Base-by-base conservation (phyloP, 2,888 invertebrate species). In the Caenorhabditis imperialis region DNA sequence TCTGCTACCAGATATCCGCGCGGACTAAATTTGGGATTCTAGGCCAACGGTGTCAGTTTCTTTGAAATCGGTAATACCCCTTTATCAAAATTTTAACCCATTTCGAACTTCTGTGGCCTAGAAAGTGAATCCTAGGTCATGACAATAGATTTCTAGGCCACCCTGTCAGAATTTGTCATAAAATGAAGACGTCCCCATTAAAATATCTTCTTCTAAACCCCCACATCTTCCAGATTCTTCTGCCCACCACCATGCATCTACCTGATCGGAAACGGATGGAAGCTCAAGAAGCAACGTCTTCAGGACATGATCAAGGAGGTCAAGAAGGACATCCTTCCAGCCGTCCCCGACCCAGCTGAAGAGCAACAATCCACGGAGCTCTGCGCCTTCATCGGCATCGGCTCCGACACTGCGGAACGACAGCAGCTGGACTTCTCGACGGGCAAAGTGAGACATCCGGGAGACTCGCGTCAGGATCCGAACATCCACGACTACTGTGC, bases 201-300 rank as follows among this genome's bases (percentile, higher is more conserved):
- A n/a, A n/a, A n/a, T n/a, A n/a, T n/a, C n/a, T n/a, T n/a, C n/a
- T n/a, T 45, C 22, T 18, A 18, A 27, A 47, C 16, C 22, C n/a
- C 33, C 1, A 7, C 10, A 1, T 33, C 1, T 85, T 83, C 12
- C 75, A 91, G 91, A 77, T 99, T 99, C 90, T 99, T 99, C 91
- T 99, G 98, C 86, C 99, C 99, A 0, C 99, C 99, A 0, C 99
- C 99, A 0, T 99, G 98, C 89, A 96, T 99, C 88, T 99, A 99
- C 90, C 91, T 99, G 78, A 94, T 94, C 87, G 98, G 98, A n/a
- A 95, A 94, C 84, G 99, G 98, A 14, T 99, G 99, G 99, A 92
- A 95, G 88, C 92, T 94, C 90, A 92, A 96, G 73, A 94, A 95
- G 86, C 96, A 96, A 89, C 37, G 62, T 6, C 51, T 67, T 18